Base-by-base conservation (phyloP, 2,797 vertebrate species). In the Gymnothorax javanicus region DNA sequence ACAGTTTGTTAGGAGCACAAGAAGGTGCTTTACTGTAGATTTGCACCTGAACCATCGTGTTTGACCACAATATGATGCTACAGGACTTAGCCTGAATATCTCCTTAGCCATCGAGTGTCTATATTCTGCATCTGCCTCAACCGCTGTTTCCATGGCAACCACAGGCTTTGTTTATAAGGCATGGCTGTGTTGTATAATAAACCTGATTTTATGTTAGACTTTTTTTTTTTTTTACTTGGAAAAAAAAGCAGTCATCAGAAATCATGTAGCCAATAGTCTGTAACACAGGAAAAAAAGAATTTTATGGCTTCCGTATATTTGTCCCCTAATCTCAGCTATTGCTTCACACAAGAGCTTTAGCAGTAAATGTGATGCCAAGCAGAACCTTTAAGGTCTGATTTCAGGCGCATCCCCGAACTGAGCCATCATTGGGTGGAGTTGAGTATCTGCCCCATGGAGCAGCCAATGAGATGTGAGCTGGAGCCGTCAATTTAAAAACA, bases 131-230 rank as follows among this genome's bases (percentile, higher is more conserved):
- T 57, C 71, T 73, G 8, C 75, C 85, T 62, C 27, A 71, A 62
- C 11, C 13, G 50, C 56, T 25, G 59, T 67, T 56, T 71, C 82
- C 82, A 59, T 83, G 17, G 75, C 73, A 82, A 25, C 62, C 85
- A 54, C 17, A 77, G 33, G 79, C 67, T 87, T 90, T 89, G 87
- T 90, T 86, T 90, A 88, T 90, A 90, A 87, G 84, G 90, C 90
- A 90, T 92, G 90, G 84, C 87, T 88, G 89, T 91, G 91, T 91
- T 91, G 87, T 89, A 88, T 86, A 91, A 91, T 92, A 91, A 92
- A 91, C 33, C 33, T 73, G 25, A n/a, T 87, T 69, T 85, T 88
- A 88, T 58, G 79, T 91, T 92, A 89, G 86, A 85, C 33, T 69
- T 52, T 11, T 7, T 4, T 52, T 83, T 59, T 59, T 83, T 83